phyloP scores from a whole-genome alignment of 2,888 invertebrate species.

The Germaria angustata region DNA sequence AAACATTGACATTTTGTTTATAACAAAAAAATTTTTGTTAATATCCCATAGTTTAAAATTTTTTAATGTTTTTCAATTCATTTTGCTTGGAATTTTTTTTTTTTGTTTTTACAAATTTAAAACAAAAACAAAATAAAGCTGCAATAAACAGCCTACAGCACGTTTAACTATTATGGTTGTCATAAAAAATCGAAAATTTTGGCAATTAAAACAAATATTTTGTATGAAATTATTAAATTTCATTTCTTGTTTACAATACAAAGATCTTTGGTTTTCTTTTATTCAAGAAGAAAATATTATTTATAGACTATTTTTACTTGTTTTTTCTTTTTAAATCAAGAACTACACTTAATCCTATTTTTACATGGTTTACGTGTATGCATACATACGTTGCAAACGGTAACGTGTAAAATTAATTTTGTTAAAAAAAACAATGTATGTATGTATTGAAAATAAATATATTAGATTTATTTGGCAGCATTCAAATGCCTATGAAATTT shows the following conservation, averaged over 20 bases:
- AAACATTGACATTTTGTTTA: not conserved
- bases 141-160: not conserved
- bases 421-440: no score
- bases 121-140: no score
- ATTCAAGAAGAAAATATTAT: not conserved
- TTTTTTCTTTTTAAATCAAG: no score
- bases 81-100: not conserved
- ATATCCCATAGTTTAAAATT: not conserved
- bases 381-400: no score
- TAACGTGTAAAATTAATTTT: no score
- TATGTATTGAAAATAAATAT: no score
- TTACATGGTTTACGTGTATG: no score
- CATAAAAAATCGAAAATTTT: slow-evolving; percentile 1
- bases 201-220: not conserved
- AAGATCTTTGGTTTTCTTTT: not conserved
- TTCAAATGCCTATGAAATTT: no score
- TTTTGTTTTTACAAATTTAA: not conserved
- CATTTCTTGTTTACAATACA: not conserved
- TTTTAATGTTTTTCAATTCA: not conserved
- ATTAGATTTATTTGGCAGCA: no score
- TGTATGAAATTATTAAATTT: not conserved
- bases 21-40: slow-evolving; percentile 9
- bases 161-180: not conserved
- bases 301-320: no score
- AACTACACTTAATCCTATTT: no score